Evolutionary conservation across 1,140 invertebrate genomes (phyloP).

Genomic region (Ceratoteleas bidentatus): DNA sequence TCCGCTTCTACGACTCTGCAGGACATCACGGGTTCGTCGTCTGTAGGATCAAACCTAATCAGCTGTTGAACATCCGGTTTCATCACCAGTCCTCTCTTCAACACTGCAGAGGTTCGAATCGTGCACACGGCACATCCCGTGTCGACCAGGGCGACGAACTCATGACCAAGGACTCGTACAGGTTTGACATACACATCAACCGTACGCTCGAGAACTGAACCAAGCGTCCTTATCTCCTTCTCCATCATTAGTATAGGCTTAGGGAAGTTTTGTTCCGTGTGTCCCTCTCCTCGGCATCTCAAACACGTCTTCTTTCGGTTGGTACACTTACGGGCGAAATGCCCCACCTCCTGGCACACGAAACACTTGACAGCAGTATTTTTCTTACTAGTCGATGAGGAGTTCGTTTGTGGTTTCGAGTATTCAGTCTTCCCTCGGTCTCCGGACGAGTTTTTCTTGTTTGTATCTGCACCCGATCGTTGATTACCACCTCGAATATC

Average conservation of each 20-base stretch:
- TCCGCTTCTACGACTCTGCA: conserved; percentile 6
- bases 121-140: conserved; percentile 13
- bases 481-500: neutral
- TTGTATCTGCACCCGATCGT: neutral
- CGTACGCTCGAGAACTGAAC: neutral
- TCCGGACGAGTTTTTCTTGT: neutral
- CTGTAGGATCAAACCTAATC: neutral
- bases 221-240: neutral
- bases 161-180: neutral
- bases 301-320: neutral
- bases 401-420: neutral
- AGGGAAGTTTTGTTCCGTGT: neutral
- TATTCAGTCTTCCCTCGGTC: neutral
- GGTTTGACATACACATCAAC: conserved; percentile 1
- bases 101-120: conserved; percentile 3
- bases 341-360: conserved; percentile 13
- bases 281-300: conserved; percentile 6
- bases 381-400: neutral
- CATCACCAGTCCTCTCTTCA: neutral
- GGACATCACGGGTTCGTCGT: conserved; percentile 7
- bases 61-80: neutral
- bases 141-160: conserved; percentile 2
- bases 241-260: neutral
- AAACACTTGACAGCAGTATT: conserved; percentile 5
- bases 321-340: conserved; percentile 23